phyloP scores from a whole-genome alignment of 2,113 vertebrate species.

The Actenoides hombroni region DNA sequence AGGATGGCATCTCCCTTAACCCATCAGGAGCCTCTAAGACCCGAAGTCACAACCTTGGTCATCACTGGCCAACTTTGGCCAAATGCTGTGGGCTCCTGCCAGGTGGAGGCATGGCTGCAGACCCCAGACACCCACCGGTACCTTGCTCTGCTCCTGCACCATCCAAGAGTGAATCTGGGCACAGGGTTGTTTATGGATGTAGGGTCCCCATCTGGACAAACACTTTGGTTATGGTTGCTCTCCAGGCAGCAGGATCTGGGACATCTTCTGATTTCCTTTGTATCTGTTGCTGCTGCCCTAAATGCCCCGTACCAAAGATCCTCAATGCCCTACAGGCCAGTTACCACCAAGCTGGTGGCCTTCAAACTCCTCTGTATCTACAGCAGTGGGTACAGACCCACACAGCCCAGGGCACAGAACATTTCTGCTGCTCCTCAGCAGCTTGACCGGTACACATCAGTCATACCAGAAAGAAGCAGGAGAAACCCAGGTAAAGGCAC shows the following conservation, averaged over 20 bases:
- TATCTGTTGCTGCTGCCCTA: not conserved
- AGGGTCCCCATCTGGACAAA: not conserved
- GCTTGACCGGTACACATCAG: not conserved
- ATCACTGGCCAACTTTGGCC: not conserved
- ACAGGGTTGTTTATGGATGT: not conserved
- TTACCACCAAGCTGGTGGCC: not conserved
- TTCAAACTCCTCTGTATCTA: not conserved
- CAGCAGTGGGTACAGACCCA: not conserved
- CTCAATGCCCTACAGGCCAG: not conserved
- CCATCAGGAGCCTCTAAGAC: not conserved
- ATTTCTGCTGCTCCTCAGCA: not conserved
- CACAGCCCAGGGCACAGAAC: not conserved
- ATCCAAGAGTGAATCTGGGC: not conserved
- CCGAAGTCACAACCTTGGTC: not conserved
- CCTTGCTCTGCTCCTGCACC: not conserved
- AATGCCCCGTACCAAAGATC: not conserved
- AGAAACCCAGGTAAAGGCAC: not conserved
- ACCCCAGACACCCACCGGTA: not conserved
- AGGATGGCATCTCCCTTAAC: not conserved
- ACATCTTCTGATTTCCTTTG: not conserved
- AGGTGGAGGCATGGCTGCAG: not conserved
- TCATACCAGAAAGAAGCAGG: fast-evolving
- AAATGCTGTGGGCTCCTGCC: not conserved
- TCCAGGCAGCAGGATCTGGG: not conserved
- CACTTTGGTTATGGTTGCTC: not conserved